These are phyloP conservation scores for Cinclus mexicanus DNA, from an alignment of 2,113 vertebrate species.

Conservation along the genomic window DNA sequence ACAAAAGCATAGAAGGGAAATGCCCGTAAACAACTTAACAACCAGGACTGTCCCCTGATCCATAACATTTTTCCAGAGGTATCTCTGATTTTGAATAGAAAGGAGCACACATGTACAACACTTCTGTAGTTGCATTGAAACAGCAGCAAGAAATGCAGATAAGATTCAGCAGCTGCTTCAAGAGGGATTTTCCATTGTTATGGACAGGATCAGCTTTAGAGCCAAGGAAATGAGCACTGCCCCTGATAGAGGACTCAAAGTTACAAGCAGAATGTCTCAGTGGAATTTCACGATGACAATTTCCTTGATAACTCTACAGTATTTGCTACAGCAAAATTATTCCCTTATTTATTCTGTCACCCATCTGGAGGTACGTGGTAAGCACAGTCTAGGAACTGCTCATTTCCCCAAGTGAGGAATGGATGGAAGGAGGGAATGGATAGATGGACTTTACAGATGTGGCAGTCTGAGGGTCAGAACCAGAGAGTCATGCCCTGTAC, in stretches of 20 bases:
- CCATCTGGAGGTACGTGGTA: fast-evolving
- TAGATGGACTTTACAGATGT: neutral
- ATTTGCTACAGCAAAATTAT: neutral
- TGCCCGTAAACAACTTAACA: neutral
- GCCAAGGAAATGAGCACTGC: neutral
- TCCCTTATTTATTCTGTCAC: neutral
- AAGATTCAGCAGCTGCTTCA: neutral
- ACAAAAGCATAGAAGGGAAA: neutral
- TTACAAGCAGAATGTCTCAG: neutral
- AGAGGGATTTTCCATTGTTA: neutral
- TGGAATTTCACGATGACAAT: neutral
- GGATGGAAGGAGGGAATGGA: neutral
- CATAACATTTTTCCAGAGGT: neutral
- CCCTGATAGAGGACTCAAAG: neutral
- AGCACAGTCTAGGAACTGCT: neutral
- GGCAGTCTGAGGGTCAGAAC: neutral
- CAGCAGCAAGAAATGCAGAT: neutral
- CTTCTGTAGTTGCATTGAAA: neutral
- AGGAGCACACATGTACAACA: neutral
- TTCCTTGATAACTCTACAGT: neutral
- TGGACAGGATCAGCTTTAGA: neutral
- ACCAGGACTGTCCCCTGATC: neutral
- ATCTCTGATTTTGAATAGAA: neutral
- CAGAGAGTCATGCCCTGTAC: neutral
- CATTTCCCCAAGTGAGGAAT: neutral